phyloP scores from a whole-genome alignment of 2,888 invertebrate genomes.

The Trissolcus brochymenae region DNA sequence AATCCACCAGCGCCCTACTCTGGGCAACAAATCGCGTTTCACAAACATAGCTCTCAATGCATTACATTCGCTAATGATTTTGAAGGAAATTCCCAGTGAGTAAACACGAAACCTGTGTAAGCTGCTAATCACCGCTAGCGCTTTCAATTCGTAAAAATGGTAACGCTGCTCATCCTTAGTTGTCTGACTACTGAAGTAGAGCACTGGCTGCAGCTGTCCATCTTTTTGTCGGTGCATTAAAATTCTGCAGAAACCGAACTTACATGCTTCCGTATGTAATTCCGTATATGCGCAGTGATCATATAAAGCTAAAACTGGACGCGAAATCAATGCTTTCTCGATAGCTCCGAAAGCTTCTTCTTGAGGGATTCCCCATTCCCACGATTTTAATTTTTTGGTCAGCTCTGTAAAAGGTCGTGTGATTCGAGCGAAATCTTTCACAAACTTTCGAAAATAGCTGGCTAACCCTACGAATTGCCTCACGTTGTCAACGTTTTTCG shows the following conservation, averaged over 20 bases:
- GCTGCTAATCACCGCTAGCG: conserved; percentile 67
- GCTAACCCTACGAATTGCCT: no score
- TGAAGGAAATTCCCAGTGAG: conserved; percentile 35
- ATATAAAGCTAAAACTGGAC: background rate
- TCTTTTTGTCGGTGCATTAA: background rate
- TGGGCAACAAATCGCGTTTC: background rate
- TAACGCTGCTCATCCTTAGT: conserved; percentile 63
- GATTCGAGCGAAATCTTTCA: no score
- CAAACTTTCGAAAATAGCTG: no score
- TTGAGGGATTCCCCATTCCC: no score
- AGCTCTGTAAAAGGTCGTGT: no score
- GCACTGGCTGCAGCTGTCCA: background rate
- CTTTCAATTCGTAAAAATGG: conserved; percentile 69
- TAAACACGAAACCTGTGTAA: conserved; percentile 68
- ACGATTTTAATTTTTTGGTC: no score
- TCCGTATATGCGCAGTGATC: background rate
- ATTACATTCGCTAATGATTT: conserved; percentile 9
- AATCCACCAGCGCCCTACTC: conserved; percentile 8
- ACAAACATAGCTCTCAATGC: conserved; percentile 7
- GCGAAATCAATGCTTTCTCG: no score
- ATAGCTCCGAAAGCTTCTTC: no score
- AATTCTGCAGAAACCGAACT: background rate
- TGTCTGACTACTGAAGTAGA: background rate
- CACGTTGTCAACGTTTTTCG: no score
- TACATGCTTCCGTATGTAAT: background rate